A percentile compares a stretch with the other conserved stretches of the same genome.
Conservation (phyloP, 2,888 invertebrate genomes). For the Hipparchia semele region DNA sequence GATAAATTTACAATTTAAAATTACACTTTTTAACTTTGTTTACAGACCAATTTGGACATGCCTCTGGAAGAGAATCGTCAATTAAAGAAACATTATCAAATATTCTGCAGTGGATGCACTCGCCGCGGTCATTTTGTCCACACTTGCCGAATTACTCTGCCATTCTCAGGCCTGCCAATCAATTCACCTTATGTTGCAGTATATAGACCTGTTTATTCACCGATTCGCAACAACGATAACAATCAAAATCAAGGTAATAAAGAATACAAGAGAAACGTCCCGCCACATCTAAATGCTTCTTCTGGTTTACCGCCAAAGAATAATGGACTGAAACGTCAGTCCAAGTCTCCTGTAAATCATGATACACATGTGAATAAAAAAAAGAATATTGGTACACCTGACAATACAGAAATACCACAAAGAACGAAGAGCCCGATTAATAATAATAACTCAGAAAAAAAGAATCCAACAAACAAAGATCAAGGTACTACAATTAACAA, state of each 20-base stretch:
- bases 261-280: slow-evolving; percentile 33
- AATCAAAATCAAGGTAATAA: slow-evolving; percentile 23
- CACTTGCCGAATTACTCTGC: slow-evolving; percentile 62
- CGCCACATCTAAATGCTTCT: slow-evolving; percentile 44
- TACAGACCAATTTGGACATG: slow-evolving; percentile 73
- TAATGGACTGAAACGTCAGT: slow-evolving; percentile 61
- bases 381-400: slow-evolving; percentile 49
- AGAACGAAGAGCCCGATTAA: slow-evolving; percentile 45
- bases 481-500: slow-evolving; percentile 26
- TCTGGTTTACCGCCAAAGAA: slow-evolving; percentile 35
- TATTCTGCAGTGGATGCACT: slow-evolving; percentile 83
- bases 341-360: slow-evolving; percentile 65
- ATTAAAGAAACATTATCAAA: slow-evolving; percentile 57
- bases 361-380: slow-evolving; percentile 64
- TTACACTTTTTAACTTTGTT: slow-evolving; percentile 13
- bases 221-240: slow-evolving; percentile 32
- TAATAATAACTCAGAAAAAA: slow-evolving; percentile 42
- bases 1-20: too few relatives aligned
- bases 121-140: slow-evolving; percentile 79
- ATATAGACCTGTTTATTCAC: slow-evolving; percentile 54
- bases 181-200: slow-evolving; percentile 65
- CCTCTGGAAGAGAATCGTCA: slow-evolving; percentile 60
- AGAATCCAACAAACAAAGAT: slow-evolving; percentile 47
- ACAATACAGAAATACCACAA: slow-evolving; percentile 41
- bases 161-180: slow-evolving; percentile 70